phyloP scores from a whole-genome alignment of 1,140 invertebrate genomes.

The Nephotettix cincticeps region DNA sequence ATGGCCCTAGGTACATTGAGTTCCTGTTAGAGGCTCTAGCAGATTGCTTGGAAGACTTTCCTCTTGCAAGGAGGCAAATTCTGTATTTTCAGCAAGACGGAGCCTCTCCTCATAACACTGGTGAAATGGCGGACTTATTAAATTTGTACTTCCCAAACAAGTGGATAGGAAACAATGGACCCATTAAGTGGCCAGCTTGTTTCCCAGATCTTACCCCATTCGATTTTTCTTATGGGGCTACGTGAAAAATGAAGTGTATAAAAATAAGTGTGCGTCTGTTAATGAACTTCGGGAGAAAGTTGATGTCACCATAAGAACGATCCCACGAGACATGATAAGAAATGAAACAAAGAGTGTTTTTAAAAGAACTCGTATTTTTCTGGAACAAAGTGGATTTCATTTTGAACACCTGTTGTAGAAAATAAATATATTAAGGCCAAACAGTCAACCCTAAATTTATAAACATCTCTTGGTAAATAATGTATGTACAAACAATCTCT shows the following conservation, averaged over 20 bases:
- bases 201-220: not conserved
- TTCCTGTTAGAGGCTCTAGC: not conserved
- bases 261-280: not conserved
- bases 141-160: not conserved
- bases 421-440: not conserved
- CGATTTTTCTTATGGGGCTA: constrained; percentile 3
- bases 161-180: not conserved
- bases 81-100: not conserved
- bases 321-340: not conserved
- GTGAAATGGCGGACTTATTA: constrained; percentile 1
- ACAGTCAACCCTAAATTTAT: too few relatives aligned
- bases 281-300: not conserved
- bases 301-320: not conserved
- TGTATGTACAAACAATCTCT: too few relatives aligned
- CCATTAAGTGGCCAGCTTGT: not conserved
- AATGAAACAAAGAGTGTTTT: not conserved
- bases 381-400: constrained; percentile 5
- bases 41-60: not conserved
- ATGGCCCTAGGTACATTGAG: not conserved
- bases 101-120: not conserved
- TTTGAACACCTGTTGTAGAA: not conserved
- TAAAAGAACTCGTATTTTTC: not conserved
- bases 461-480: too few relatives aligned
- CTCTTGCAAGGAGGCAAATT: not conserved
- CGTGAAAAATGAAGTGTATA: constrained; percentile 7